phyloP scores from a whole-genome alignment of 2,797 vertebrate genomes.

The Microctenopoma lineatum region DNA sequence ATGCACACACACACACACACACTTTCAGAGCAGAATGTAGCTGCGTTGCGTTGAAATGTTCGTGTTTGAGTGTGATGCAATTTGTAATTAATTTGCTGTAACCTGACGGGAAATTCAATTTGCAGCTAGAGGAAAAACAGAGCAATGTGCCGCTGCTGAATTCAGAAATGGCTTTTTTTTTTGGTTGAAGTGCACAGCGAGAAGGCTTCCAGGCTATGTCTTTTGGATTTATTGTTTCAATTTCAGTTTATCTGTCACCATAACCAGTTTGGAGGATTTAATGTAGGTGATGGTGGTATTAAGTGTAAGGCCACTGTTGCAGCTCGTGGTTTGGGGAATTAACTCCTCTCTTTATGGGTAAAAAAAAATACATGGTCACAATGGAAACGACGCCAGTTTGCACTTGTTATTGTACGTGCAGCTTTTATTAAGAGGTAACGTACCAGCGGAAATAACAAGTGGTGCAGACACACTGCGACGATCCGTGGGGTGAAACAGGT shows the following conservation, averaged over 20 bases:
- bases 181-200: no score
- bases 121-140: conserved; percentile 14
- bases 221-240: background rate
- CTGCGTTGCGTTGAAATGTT: background rate
- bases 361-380: background rate
- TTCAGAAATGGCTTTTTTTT: background rate
- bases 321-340: background rate
- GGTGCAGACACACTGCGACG: no score
- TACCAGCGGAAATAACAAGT: no score
- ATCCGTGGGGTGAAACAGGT: no score
- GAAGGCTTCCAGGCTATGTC: background rate
- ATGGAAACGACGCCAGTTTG: no score
- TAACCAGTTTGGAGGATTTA: background rate
- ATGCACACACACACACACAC: background rate
- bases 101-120: conserved; percentile 22
- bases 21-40: background rate
- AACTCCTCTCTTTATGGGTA: background rate
- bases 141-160: background rate
- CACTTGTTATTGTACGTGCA: no score
- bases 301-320: background rate
- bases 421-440: no score
- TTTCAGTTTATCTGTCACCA: background rate
- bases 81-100: conserved; percentile 34
- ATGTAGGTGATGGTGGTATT: background rate
- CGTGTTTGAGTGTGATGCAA: background rate